These are phyloP conservation scores for Endomychus coccineus DNA, from an alignment of 2,888 invertebrate genomes.

Conservation along the genomic window DNA sequence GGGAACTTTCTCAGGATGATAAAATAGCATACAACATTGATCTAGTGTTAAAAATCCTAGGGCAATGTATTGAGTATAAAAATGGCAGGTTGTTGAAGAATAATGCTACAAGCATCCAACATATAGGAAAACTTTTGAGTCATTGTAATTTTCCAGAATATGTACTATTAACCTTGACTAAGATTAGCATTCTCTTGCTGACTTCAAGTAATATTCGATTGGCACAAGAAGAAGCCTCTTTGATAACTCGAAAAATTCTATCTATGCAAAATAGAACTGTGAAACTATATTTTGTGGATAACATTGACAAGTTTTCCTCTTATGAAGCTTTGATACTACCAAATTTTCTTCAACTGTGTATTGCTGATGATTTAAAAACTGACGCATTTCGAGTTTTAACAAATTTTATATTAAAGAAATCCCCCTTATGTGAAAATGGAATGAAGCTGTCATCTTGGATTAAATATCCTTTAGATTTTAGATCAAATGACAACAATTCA, in stretches of 20 bases:
- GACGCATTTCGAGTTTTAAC: conserved; percentile 55
- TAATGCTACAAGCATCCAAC: conserved; percentile 51
- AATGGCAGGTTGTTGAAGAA: conserved; percentile 57
- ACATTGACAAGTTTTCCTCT: conserved; percentile 57
- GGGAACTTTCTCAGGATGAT: conserved; percentile 12
- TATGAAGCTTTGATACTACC: conserved; percentile 70
- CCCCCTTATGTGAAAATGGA: conserved; percentile 55
- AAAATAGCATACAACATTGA: too few species aligned
- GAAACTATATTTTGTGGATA: conserved; percentile 57
- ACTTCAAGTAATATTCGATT: conserved; percentile 56
- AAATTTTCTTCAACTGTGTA: conserved; percentile 53
- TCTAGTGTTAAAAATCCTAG: conserved; percentile 54
- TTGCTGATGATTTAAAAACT: conserved; percentile 48
- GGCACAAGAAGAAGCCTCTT: conserved; percentile 65
- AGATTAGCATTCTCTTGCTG: conserved; percentile 54
- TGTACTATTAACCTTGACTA: conserved; percentile 46
- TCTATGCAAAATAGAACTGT: conserved; percentile 50
- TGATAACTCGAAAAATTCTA: conserved; percentile 58
- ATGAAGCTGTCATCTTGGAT: conserved; percentile 56
- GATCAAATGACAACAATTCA: conserved; percentile 37
- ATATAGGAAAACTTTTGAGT: conserved; percentile 50
- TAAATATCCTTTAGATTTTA: conserved; percentile 58
- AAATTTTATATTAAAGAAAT: conserved; percentile 59
- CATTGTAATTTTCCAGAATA: conserved; percentile 43
- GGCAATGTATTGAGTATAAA: conserved; percentile 55